phyloP scores from a whole-genome alignment of 2,888 invertebrate species.

The Perithous albicinctus region DNA sequence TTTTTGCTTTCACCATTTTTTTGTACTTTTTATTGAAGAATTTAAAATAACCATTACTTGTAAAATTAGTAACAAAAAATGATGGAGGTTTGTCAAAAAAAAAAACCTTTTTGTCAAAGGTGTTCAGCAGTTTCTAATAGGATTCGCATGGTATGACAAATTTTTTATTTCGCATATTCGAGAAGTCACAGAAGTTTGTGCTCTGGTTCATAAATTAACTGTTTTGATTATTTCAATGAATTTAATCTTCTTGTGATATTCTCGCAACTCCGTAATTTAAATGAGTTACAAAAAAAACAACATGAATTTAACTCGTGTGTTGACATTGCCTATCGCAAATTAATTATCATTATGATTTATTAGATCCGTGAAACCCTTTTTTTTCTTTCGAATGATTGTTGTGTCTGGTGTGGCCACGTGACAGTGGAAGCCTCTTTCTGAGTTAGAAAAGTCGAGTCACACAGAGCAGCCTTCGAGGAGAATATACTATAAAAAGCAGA shows the following conservation, averaged over 20 bases:
- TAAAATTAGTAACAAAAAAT: too few species aligned
- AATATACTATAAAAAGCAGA: constrained; percentile 59
- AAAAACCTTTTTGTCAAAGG: too few species aligned
- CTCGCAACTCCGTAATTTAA: not conserved
- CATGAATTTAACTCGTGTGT: not conserved
- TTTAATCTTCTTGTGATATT: not conserved
- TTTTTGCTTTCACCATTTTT: not conserved
- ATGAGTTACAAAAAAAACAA: not conserved
- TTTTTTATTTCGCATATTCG: too few species aligned
- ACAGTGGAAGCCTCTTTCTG: constrained; percentile 32
- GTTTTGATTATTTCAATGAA: not conserved
- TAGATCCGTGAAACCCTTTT: constrained; percentile 41
- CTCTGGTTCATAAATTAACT: not conserved
- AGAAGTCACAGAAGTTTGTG: too few species aligned
- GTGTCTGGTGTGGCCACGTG: constrained; percentile 61
- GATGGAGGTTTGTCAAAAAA: too few species aligned
- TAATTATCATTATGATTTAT: constrained; percentile 44
- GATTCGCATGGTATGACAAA: too few species aligned
- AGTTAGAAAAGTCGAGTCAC: constrained; percentile 47
- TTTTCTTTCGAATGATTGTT: constrained; percentile 56
- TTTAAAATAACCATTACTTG: too few species aligned
- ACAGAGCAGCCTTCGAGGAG: constrained; percentile 4
- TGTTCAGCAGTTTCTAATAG: too few species aligned
- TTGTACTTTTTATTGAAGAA: too few species aligned
- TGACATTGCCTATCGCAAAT: constrained; percentile 35